Percentiles rank a stretch among this genome's conserved stretches.
These are phyloP conservation scores for Neelides sp. DNA, from an alignment of 1,140 invertebrate genomes.

Conservation along the genomic window DNA sequence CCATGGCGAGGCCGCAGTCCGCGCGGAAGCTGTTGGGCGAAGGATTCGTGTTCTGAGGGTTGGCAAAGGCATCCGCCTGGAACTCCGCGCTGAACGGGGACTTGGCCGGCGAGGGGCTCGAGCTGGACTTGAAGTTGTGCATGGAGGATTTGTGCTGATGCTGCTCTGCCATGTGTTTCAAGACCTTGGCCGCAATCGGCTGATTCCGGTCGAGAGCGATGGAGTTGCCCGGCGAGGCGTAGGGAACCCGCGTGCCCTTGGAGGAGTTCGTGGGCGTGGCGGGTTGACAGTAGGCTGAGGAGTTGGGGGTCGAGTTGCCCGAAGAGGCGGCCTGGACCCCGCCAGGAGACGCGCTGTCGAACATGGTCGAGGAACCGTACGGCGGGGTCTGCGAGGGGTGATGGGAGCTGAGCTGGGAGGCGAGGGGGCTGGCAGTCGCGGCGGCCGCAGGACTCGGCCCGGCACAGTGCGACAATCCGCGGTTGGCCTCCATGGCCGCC, in stretches of 20 bases:
- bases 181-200: constrained; percentile 69
- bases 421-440: constrained; percentile 27
- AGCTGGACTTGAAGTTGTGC: constrained; percentile 33
- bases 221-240: constrained; percentile 24
- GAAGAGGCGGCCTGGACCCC: constrained; percentile 2
- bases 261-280: constrained; percentile 17
- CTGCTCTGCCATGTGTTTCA: constrained; percentile 92
- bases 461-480: constrained; percentile 22
- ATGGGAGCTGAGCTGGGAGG: constrained; percentile 29
- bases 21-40: neutral
- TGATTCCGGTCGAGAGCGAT: constrained; percentile 42
- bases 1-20: constrained; percentile 10
- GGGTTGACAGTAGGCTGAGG: neutral
- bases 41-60: constrained; percentile 6
- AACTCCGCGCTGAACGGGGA: constrained; percentile 27
- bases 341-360: constrained; percentile 14
- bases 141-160: constrained; percentile 69
- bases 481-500: neutral
- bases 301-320: constrained; percentile 4
- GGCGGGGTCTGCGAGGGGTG: constrained; percentile 26
- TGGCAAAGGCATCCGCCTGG: constrained; percentile 31
- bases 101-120: constrained; percentile 23
- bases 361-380: constrained; percentile 16
- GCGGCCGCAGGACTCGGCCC: constrained; percentile 31
- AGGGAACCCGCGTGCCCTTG: constrained; percentile 28